Evolutionary conservation across 2,888 invertebrate species (phyloP), one percentile per base, ranked within the genome.

Genomic region (Platycheirus albimanus): DNA sequence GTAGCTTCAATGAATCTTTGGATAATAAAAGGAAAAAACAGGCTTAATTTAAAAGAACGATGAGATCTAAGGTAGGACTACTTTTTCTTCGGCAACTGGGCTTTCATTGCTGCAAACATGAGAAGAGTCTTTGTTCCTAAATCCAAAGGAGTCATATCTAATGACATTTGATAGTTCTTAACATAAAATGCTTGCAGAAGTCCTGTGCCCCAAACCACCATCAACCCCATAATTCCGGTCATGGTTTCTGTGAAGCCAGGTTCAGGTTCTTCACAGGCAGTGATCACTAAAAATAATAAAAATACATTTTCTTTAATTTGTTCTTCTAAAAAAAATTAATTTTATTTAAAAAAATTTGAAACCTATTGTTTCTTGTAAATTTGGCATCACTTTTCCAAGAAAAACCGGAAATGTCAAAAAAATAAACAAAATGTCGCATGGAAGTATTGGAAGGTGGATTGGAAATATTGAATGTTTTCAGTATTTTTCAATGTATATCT

Each of bases 101-200:
- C 58, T 8, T 85, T 86, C 0, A 71, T 13, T 1, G 74, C 67
- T 0, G 87, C 84, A 7, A 86, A 88, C 43, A 86, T 86, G 2
- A 88, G 43, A 76, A 89, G 76, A n/a, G 79, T 69, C 67, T 88
- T 89, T 5, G 88, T 85, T 41, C 87, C 86, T 28, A 87, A 8
- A 63, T 89, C 89, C 67, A 87, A 86, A 1, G 89, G 89, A 3
- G 88, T 87, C 0, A 89, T 58, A 30, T 89, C 89, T 66, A 89
- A 3, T 19, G 17, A 1, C 1, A n/a, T 43, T 0, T 43, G 3
- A 0, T n/a, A 6, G 30, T 66, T 28, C 0, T 36, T 13, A 8
- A 15, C 0, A 0, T 15, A 28, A n/a, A 30, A 24, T 43, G n/a
- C 11, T 45, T 78, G 78, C 0, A 78, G 2, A 1, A 78, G 28